Evolutionary conservation across 2,113 vertebrate genomes (phyloP).

Genomic region (Macrotus californicus): DNA sequence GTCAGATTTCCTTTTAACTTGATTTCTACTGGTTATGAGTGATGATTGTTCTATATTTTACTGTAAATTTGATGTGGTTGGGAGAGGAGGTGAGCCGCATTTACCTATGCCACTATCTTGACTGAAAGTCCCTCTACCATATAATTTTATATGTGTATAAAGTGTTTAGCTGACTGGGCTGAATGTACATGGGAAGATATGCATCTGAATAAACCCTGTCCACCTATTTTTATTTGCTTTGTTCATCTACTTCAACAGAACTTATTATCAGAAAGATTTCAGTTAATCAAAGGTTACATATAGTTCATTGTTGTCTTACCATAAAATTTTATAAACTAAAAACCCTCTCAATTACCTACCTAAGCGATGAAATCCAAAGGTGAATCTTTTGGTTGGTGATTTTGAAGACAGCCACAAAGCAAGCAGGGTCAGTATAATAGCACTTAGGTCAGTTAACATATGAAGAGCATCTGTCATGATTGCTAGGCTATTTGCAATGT

Average conservation of each 20-base stretch:
- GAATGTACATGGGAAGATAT: not conserved
- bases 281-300: slow-evolving; percentile 7
- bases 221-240: slow-evolving; percentile 1
- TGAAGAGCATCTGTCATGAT: slow-evolving; percentile 98
- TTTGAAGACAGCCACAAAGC: slow-evolving; percentile 95
- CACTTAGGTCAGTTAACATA: slow-evolving; percentile 94
- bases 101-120: too few relatives aligned
- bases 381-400: slow-evolving; percentile 92
- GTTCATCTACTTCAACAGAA: not conserved
- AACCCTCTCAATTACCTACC: slow-evolving; percentile 80
- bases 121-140: too few relatives aligned
- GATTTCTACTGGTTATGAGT: too few relatives aligned
- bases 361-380: slow-evolving; percentile 95
- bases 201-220: not conserved
- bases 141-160: not conserved
- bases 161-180: not conserved
- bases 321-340: slow-evolving; percentile 20
- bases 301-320: slow-evolving; percentile 16
- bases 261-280: slow-evolving; percentile 7
- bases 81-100: too few relatives aligned
- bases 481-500: slow-evolving; percentile 95
- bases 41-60: too few relatives aligned
- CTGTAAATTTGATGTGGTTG: too few relatives aligned
- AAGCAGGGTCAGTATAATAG: slow-evolving; percentile 93
- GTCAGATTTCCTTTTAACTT: too few relatives aligned